Base-by-base conservation (phyloP, 2,888 invertebrate species). In the Lycia hirtaria region DNA sequence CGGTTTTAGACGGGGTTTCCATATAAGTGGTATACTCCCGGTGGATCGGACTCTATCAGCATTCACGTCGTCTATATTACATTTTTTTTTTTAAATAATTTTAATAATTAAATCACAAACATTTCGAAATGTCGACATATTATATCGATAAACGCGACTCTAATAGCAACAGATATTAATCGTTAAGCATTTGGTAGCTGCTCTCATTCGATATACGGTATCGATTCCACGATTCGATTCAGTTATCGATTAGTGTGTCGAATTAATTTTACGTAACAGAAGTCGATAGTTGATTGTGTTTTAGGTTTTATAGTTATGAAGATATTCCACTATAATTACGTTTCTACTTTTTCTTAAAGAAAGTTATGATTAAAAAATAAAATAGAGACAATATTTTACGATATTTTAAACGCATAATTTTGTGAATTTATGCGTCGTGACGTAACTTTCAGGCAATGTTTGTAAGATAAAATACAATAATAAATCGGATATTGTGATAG, bases 211-310 rank as follows among this genome's bases (percentile, higher is more conserved):
- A 49, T 56, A 64, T 56, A 54, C 50, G 38, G 51, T 57, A 50
- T 51, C 57, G 56, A 59, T 65, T 61, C 45, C n/a, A 56, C 56
- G 49, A 66, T 65, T 67, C 59, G 65, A 53, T 64, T 44, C 61
- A 57, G 52, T 40, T 44, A 61, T 55, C 56, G 58, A 61, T 64
- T 62, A 44, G 38, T 54, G 55, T 45, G 35, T 58, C 51, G 57
- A 60, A 62, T 68, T 66, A 63, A 57, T 51, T 63, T 60, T 61
- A 61, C 56, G 56, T 53, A 63, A 60, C 61, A 56, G 66, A 56
- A 63, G 62, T 63, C 60, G 54, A 58, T 54, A 59, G 44, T 48
- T 41, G 33, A 59, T 33, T 38, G 44, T 55, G 56, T 48, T 55
- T 53, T 22, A 55, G 28, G 57, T 48, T 53, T 53, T 54, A 53